phyloP scores from a whole-genome alignment of 2,888 invertebrate species.

The Cepaea hortensis region DNA sequence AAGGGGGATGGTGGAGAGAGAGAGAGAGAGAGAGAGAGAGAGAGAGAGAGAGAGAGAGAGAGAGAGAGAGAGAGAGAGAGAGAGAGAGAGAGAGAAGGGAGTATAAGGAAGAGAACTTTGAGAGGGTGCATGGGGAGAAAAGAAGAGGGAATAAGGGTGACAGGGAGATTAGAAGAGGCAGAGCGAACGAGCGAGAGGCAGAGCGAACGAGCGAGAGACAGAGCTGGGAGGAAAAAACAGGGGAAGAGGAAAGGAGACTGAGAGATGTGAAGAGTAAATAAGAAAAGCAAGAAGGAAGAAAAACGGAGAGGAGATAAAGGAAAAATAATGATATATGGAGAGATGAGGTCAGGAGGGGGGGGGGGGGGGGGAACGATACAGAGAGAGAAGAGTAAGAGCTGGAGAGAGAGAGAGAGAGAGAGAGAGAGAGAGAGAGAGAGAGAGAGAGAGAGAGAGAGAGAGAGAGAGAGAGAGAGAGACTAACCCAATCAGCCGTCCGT shows the following conservation, averaged over 20 bases:
- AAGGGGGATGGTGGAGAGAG: neutral
- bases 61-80: neutral
- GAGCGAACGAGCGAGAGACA: neutral
- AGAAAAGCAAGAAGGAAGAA: neutral
- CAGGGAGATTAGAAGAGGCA: too few relatives aligned
- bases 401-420: too few relatives aligned
- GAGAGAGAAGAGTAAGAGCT: too few relatives aligned
- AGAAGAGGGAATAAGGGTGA: too few relatives aligned
- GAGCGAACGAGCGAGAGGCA: neutral
- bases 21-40: neutral
- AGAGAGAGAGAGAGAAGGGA: neutral
- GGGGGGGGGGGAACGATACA: too few relatives aligned
- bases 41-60: neutral
- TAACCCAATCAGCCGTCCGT: conserved; percentile 93
- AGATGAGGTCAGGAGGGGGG: too few relatives aligned
- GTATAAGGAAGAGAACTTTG: too few relatives aligned
- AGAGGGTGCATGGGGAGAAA: too few relatives aligned
- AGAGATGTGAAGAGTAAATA: too few relatives aligned
- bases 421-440: neutral
- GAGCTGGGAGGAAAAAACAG: neutral
- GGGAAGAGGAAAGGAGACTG: too few relatives aligned
- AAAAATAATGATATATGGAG: too few relatives aligned
- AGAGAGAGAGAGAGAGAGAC: conserved; percentile 65
- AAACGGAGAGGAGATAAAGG: neutral
- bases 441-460: neutral